Evolutionary conservation across 2,797 vertebrate genomes (phyloP).

Genomic region (Trachurus trachurus): DNA sequence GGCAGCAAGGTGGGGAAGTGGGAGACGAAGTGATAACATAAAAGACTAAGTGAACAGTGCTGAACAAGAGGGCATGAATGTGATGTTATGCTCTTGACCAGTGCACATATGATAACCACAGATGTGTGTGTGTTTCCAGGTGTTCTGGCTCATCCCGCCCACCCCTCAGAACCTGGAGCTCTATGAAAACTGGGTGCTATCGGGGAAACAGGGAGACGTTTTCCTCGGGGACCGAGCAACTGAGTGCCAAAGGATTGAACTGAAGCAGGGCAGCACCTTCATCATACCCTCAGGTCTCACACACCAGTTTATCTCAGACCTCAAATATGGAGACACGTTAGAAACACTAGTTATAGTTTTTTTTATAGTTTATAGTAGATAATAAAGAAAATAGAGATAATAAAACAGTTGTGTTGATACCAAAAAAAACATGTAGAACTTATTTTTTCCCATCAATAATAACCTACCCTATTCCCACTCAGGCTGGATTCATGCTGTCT

Average conservation of each 20-base stretch:
- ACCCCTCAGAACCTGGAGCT: constrained; percentile 96
- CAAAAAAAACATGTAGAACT: too few species aligned
- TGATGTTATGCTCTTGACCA: too few species aligned
- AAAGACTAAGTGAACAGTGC: neutral
- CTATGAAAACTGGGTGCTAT: constrained; percentile 98
- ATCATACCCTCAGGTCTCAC: constrained; percentile 94
- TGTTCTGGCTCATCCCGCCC: constrained; percentile 98
- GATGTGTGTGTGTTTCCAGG: constrained; percentile 82
- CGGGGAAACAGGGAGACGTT: constrained; percentile 97
- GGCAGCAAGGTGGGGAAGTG: constrained; percentile 91
- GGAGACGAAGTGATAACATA: too few species aligned
- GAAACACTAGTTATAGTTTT: too few species aligned
- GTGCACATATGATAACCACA: neutral
- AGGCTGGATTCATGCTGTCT: constrained; percentile 99
- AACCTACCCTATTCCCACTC: neutral
- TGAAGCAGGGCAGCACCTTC: constrained; percentile 96
- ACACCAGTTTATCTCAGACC: neutral
- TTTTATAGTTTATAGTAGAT: too few species aligned
- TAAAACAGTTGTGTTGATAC: too few species aligned
- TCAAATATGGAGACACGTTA: too few species aligned
- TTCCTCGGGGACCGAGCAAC: constrained; percentile 94
- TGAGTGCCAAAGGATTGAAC: constrained; percentile 96
- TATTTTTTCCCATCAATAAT: neutral
- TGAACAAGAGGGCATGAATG: neutral
- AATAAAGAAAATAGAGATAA: too few species aligned